Conservation (phyloP, 2,888 invertebrate species). For the Hirtodrosophila cameraria region DNA sequence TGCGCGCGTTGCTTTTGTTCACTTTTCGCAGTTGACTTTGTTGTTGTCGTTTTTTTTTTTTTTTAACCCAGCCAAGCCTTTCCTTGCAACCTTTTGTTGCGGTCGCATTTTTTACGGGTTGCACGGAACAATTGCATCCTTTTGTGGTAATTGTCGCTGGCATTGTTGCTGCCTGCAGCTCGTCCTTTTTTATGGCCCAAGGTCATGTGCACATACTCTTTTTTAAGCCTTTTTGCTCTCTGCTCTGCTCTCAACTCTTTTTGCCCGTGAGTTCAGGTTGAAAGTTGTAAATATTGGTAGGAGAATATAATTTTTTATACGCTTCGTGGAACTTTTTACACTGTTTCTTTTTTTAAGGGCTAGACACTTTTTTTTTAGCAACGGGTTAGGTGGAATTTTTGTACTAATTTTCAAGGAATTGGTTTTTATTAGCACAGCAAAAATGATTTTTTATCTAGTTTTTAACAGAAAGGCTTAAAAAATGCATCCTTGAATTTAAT, state of each 20-base stretch:
- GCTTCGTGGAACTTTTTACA: constrained; percentile 47
- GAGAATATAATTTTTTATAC: constrained; percentile 38
- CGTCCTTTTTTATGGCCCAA: constrained; percentile 24
- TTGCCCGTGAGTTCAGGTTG: constrained; percentile 42
- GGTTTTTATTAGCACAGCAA: constrained; percentile 19
- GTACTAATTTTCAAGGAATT: constrained; percentile 44
- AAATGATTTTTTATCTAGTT: constrained; percentile 24
- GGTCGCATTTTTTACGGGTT: constrained; percentile 72
- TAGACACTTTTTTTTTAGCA: constrained; percentile 47
- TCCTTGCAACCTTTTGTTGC: constrained; percentile 62
- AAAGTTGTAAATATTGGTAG: constrained; percentile 30
- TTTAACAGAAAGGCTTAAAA: constrained; percentile 67
- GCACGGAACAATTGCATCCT: constrained; percentile 43
- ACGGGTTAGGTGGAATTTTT: constrained; percentile 56
- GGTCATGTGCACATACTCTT: constrained; percentile 37
- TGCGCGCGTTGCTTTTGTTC: constrained; percentile 55
- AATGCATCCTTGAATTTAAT: constrained; percentile 59
- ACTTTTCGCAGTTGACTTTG: constrained; percentile 56
- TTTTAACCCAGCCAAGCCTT: constrained; percentile 65
- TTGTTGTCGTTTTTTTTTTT: constrained; percentile 34
- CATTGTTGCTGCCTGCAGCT: constrained; percentile 28
- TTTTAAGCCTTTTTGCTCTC: constrained; percentile 76
- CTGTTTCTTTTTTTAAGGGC: constrained; percentile 47
- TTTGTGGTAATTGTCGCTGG: constrained; percentile 59
- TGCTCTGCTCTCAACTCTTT: constrained; percentile 75